A percentile compares a stretch with the other conserved stretches of the same genome.
phyloP scores from a whole-genome alignment of 1,140 invertebrate species.

The Bombus breviceps region DNA sequence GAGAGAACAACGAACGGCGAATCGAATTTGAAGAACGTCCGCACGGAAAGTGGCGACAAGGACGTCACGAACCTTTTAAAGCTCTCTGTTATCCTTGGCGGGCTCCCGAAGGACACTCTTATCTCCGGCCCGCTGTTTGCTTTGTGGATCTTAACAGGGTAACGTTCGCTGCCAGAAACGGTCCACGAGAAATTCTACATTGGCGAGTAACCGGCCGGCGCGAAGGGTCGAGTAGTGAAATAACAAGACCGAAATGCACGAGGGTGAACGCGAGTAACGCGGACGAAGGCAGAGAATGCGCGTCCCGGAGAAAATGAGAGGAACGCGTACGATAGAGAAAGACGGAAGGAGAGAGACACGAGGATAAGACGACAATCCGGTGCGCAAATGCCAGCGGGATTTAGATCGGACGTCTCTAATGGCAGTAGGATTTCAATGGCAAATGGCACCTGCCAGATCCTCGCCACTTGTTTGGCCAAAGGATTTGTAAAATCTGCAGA shows the following conservation, averaged over 20 bases:
- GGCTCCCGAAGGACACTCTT: slow-evolving; percentile 73
- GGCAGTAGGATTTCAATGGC: slow-evolving; percentile 74
- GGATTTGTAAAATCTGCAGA: slow-evolving; percentile 70
- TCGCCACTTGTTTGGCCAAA: slow-evolving; percentile 72
- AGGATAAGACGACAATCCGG: slow-evolving; percentile 72
- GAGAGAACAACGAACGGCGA: neutral
- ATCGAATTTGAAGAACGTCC: slow-evolving; percentile 45
- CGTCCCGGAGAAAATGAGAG: neutral
- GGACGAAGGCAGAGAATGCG: neutral
- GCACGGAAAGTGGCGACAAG: slow-evolving; percentile 1
- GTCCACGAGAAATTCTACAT: slow-evolving; percentile 60
- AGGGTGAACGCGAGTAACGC: slow-evolving; percentile 31
- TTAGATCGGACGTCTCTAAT: slow-evolving; percentile 75
- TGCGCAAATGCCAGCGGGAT: slow-evolving; percentile 71
- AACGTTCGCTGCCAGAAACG: slow-evolving; percentile 65
- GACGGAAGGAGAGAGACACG: slow-evolving; percentile 8
- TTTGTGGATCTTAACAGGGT: slow-evolving; percentile 74
- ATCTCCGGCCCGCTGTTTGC: slow-evolving; percentile 67
- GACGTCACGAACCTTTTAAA: slow-evolving; percentile 73
- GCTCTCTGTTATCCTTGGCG: slow-evolving; percentile 73
- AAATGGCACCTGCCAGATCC: slow-evolving; percentile 70
- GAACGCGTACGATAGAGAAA: slow-evolving; percentile 1
- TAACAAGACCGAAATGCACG: slow-evolving; percentile 62
- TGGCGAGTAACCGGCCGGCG: slow-evolving; percentile 40
- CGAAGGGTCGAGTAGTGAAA: slow-evolving; percentile 56